Percentiles rank a stretch among this genome's conserved stretches.
Conservation (phyloP, 2,888 invertebrate species). For the Mongoloraphidia duomilia region DNA sequence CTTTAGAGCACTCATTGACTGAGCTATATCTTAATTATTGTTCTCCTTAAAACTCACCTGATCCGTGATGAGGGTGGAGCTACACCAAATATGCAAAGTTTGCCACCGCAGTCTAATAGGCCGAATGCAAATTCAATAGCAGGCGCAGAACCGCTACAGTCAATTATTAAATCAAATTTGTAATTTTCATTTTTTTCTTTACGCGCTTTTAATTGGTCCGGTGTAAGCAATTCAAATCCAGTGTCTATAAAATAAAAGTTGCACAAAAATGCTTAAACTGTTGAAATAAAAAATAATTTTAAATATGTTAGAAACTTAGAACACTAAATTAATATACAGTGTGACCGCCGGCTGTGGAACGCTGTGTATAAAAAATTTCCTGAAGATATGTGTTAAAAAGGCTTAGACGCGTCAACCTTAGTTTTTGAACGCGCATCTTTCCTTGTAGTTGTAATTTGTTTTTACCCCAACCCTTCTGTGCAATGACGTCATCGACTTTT, state of each 20-base stretch:
- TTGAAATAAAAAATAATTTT: too few relatives aligned
- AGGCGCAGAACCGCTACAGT: conserved; percentile 56
- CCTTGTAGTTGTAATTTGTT: too few relatives aligned
- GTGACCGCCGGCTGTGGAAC: too few relatives aligned
- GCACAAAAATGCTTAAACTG: background rate
- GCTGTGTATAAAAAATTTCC: too few relatives aligned
- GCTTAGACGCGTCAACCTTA: too few relatives aligned
- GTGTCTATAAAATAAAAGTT: conserved; percentile 33
- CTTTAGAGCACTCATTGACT: too few relatives aligned
- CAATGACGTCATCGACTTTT: too few relatives aligned
- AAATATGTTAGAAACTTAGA: too few relatives aligned
- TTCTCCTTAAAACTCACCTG: conserved; percentile 13
- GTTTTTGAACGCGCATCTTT: too few relatives aligned
- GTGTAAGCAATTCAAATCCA: conserved; percentile 40
- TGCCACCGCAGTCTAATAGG: conserved; percentile 43
- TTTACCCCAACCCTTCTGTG: too few relatives aligned
- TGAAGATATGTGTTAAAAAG: too few relatives aligned
- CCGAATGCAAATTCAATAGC: conserved; percentile 49
- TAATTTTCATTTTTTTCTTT: conserved; percentile 26
- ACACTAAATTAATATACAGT: too few relatives aligned
- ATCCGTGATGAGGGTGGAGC: conserved; percentile 37
- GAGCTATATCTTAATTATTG: background rate
- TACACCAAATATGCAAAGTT: conserved; percentile 54
- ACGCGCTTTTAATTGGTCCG: conserved; percentile 35
- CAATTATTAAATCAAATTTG: conserved; percentile 49